Percentiles rank a stretch among this genome's conserved stretches.
Evolutionary conservation across 2,797 vertebrate genomes (phyloP).

Genomic region (Onychomys leucogaster): DNA sequence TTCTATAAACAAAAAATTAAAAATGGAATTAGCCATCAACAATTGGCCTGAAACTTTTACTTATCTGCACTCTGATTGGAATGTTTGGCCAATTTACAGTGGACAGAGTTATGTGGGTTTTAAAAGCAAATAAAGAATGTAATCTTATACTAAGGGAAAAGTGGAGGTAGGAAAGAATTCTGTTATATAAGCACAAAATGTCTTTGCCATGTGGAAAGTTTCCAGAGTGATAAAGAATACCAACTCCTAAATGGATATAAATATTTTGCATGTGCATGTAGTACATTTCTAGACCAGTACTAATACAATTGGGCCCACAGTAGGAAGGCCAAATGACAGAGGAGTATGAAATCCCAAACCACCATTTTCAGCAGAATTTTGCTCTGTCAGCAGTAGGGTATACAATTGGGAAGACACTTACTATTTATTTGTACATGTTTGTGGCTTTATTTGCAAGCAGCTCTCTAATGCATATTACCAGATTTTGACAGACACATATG

Average conservation of each 20-base stretch:
- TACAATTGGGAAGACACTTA: background rate
- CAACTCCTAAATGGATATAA: slow-evolving; percentile 44
- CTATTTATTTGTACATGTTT: background rate
- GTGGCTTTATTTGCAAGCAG: background rate
- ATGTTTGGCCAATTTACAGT: slow-evolving; percentile 57
- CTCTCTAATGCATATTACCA: background rate
- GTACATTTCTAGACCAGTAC: background rate
- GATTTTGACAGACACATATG: background rate
- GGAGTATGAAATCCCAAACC: background rate
- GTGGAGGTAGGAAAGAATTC: slow-evolving; percentile 68
- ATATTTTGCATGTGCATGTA: background rate
- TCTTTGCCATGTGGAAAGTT: slow-evolving; percentile 64
- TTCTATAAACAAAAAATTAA: background rate
- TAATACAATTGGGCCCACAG: background rate
- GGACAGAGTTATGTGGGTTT: slow-evolving; percentile 60
- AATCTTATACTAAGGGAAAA: slow-evolving; percentile 69
- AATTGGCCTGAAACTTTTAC: slow-evolving; percentile 53
- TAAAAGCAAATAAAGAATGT: slow-evolving; percentile 72
- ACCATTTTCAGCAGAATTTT: background rate
- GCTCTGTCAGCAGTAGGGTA: background rate
- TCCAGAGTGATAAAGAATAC: slow-evolving; percentile 70
- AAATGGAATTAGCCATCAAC: slow-evolving; percentile 1
- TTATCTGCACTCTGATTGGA: slow-evolving; percentile 58
- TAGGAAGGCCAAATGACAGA: background rate
- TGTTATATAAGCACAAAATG: slow-evolving; percentile 58